Percentiles rank a stretch among this genome's conserved stretches.
These are phyloP conservation scores for Triplophysa dalaica DNA, from an alignment of 2,113 vertebrate species.

Conservation along the genomic window DNA sequence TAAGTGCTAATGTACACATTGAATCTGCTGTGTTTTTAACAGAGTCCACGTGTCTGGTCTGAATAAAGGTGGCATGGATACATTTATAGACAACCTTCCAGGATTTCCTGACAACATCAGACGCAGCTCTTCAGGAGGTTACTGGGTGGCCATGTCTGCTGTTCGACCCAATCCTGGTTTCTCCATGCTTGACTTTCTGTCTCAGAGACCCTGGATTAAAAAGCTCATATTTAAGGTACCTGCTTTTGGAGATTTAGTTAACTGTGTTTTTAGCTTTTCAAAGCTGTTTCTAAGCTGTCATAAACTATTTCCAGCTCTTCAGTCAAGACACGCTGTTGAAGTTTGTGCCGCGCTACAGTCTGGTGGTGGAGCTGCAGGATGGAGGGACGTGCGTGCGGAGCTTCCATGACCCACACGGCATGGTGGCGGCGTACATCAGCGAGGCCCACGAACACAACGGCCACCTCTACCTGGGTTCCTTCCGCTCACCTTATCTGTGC, in stretches of 20 bases:
- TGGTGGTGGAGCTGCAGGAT: constrained; percentile 87
- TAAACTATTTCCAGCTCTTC: constrained; percentile 76
- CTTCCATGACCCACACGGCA: constrained; percentile 88
- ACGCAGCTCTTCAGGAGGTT: constrained; percentile 88
- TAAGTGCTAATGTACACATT: not conserved
- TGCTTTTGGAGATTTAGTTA: not conserved
- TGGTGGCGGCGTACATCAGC: constrained; percentile 80
- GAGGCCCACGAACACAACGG: constrained; percentile 88
- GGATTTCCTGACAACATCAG: constrained; percentile 96
- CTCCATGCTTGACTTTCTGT: constrained; percentile 93
- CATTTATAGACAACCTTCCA: constrained; percentile 93
- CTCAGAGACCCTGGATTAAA: constrained; percentile 91
- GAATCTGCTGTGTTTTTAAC: constrained; percentile 46
- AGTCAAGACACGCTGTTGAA: constrained; percentile 84
- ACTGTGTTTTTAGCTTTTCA: too few relatives aligned
- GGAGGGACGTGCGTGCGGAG: constrained; percentile 86
- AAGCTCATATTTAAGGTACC: constrained; percentile 87
- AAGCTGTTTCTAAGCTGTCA: too few relatives aligned
- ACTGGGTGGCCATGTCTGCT: constrained; percentile 90
- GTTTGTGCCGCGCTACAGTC: constrained; percentile 87
- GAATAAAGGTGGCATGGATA: constrained; percentile 94
- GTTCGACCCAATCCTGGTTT: constrained; percentile 89
- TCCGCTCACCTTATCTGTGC: constrained; percentile 84
- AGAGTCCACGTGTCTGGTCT: constrained; percentile 94
- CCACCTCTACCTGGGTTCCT: constrained; percentile 91